Evolutionary conservation across 2,888 invertebrate species (phyloP).

Genomic region (Reticulitermes lucifugus): DNA sequence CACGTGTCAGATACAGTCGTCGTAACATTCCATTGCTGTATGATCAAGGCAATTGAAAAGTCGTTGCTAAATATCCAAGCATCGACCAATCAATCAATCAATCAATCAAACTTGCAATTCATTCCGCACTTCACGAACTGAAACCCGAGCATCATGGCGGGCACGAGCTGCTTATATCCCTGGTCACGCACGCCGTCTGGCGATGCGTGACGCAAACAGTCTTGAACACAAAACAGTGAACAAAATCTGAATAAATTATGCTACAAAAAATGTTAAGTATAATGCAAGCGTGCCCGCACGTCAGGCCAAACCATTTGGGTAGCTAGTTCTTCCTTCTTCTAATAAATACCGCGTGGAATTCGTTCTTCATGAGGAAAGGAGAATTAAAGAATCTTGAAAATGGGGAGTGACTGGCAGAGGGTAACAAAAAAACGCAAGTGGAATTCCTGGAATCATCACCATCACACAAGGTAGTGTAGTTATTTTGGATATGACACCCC

Average conservation of each 20-base stretch:
- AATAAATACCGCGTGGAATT: conserved; percentile 9
- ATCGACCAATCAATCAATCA: too few species aligned
- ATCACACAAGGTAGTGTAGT: not conserved
- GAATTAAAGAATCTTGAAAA: not conserved
- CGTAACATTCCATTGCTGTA: too few species aligned
- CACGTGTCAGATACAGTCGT: too few species aligned
- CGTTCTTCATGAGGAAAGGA: conserved; percentile 4
- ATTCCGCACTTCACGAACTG: not conserved
- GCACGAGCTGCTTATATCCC: not conserved
- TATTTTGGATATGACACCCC: not conserved
- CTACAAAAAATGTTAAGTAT: not conserved
- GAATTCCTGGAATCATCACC: conserved; percentile 5
- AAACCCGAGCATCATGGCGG: not conserved
- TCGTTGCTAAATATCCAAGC: too few species aligned
- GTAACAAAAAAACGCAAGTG: not conserved
- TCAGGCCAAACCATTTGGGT: not conserved
- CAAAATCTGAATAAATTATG: not conserved
- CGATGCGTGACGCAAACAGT: not conserved
- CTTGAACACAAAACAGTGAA: not conserved
- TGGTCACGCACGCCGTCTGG: not conserved
- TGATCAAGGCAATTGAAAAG: too few species aligned
- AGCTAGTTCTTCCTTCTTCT: not conserved
- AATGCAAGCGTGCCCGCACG: not conserved
- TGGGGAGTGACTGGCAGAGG: not conserved
- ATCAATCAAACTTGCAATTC: too few species aligned